Percentiles rank a stretch among this genome's conserved stretches.
Conservation (phyloP, 2,797 vertebrate genomes). For the Danionella dracula region DNA sequence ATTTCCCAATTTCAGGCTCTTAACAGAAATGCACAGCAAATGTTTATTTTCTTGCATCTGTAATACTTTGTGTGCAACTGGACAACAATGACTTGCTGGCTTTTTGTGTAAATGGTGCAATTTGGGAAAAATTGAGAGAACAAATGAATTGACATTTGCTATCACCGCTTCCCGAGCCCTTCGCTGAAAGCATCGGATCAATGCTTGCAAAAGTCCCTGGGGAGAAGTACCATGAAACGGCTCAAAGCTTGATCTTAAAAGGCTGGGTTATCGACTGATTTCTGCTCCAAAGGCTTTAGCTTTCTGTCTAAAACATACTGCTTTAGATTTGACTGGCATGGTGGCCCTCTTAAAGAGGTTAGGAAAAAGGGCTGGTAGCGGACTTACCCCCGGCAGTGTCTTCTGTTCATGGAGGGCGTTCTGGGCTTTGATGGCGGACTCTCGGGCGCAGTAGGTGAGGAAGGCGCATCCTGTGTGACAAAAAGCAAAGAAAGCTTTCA, state of each 20-base stretch:
- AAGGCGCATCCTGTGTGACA: slow-evolving; percentile 87
- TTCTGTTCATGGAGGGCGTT: slow-evolving; percentile 97
- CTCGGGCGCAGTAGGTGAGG: slow-evolving; percentile 96
- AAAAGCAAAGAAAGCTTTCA: slow-evolving; percentile 36
- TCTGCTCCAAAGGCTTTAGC: slow-evolving; percentile 55
- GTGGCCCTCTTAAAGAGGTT: slow-evolving; percentile 40
- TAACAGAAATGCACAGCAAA: background rate
- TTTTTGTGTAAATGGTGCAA: slow-evolving; percentile 40
- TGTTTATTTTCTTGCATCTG: slow-evolving; percentile 27
- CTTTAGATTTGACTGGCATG: slow-evolving; percentile 54
- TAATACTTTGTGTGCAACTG: slow-evolving; percentile 25
- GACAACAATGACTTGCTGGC: slow-evolving; percentile 42
- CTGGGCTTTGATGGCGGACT: slow-evolving; percentile 98
- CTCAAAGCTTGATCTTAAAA: slow-evolving; percentile 65
- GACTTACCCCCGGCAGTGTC: slow-evolving; percentile 95
- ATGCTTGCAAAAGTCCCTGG: slow-evolving; percentile 58
- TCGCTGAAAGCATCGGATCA: slow-evolving; percentile 60
- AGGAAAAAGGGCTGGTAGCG: slow-evolving; percentile 2
- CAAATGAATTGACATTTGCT: slow-evolving; percentile 56
- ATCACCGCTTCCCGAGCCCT: slow-evolving; percentile 47
- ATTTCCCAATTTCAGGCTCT: background rate
- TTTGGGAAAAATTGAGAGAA: slow-evolving; percentile 48
- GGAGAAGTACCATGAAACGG: slow-evolving; percentile 58
- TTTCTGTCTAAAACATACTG: slow-evolving; percentile 38
- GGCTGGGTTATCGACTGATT: slow-evolving; percentile 66